Conservation (phyloP, 2,888 invertebrate genomes). For the Molanna angustata region DNA sequence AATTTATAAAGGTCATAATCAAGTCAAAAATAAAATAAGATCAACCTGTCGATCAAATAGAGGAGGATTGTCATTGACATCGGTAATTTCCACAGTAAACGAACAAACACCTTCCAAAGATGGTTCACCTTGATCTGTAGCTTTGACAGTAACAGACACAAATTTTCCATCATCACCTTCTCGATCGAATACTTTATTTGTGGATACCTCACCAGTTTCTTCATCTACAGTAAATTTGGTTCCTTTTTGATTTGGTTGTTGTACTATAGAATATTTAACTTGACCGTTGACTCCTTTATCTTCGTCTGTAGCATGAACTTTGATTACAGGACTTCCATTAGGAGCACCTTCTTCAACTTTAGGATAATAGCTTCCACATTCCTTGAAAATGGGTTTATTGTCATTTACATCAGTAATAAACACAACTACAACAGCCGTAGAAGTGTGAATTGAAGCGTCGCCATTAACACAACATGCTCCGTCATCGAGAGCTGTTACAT, state of each 20-base stretch:
- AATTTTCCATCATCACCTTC: slow-evolving; percentile 97
- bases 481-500: slow-evolving; percentile 96
- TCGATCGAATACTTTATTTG: slow-evolving; percentile 94
- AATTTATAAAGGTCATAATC: slow-evolving; percentile 1
- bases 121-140: slow-evolving; percentile 98
- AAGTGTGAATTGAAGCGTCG: slow-evolving; percentile 83
- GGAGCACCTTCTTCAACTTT: slow-evolving; percentile 94
- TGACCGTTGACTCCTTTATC: slow-evolving; percentile 95
- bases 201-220: slow-evolving; percentile 91
- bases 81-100: slow-evolving; percentile 96
- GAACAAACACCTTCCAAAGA: slow-evolving; percentile 97
- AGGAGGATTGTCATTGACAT: slow-evolving; percentile 96
- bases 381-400: slow-evolving; percentile 93
- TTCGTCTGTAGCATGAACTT: slow-evolving; percentile 91
- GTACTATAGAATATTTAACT: slow-evolving; percentile 95
- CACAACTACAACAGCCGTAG: slow-evolving; percentile 92
- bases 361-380: slow-evolving; percentile 89
- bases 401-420: slow-evolving; percentile 97
- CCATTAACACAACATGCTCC: slow-evolving; percentile 94
- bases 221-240: slow-evolving; percentile 95
- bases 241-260: slow-evolving; percentile 92
- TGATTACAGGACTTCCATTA: slow-evolving; percentile 90
- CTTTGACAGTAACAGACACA: slow-evolving; percentile 95
- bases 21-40: slow-evolving; percentile 20
- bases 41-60: slow-evolving; percentile 91